Conservation (phyloP, 2,113 vertebrate species). For the Dicaeum eximium region DNA sequence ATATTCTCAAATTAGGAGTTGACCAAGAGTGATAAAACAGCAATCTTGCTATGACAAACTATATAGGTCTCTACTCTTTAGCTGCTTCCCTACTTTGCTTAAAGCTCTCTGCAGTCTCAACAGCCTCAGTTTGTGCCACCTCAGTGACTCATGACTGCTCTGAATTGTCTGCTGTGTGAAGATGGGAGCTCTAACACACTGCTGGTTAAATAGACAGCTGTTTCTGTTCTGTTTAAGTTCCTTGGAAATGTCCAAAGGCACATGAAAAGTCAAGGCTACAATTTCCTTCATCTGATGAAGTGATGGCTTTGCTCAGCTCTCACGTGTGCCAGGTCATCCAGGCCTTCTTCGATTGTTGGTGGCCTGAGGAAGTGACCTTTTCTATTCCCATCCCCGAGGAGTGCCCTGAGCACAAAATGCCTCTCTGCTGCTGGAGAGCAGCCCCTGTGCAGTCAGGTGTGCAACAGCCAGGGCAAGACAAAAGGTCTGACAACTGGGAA, state of each 20-base stretch:
- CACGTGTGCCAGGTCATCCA: fast-evolving
- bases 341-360: background rate
- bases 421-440: background rate
- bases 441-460: background rate
- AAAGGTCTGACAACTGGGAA: background rate
- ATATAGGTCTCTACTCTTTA: background rate
- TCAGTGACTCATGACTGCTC: background rate
- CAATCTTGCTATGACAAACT: background rate
- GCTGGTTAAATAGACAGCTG: background rate
- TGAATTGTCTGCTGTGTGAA: background rate
- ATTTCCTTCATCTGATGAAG: background rate
- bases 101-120: background rate
- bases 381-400: background rate
- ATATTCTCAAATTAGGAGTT: background rate
- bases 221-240: background rate
- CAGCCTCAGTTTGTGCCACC: background rate
- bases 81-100: background rate
- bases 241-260: background rate
- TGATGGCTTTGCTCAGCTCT: background rate
- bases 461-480: background rate
- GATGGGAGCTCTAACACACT: background rate
- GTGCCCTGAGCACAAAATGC: background rate
- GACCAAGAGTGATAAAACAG: background rate
- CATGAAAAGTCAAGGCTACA: background rate
- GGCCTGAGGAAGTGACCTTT: background rate